Evolutionary conservation across 2,113 vertebrate species (phyloP), one percentile per base, ranked within the genome.

Genomic region (Romanogobio albipinnatus): DNA sequence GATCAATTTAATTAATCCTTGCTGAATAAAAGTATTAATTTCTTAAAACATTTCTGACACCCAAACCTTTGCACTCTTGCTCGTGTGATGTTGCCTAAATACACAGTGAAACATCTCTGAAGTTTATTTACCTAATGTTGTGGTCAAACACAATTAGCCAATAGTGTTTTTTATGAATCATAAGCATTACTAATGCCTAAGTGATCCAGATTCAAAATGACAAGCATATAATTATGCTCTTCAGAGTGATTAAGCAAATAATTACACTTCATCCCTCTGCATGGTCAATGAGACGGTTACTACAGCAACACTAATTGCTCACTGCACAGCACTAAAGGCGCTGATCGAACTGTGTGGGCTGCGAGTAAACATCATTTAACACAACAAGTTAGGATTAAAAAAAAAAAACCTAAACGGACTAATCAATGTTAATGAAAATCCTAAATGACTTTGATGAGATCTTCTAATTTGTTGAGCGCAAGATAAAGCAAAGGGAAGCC

Each of bases 221-320:
- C 75, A 39, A 47, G 79, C 71, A 59, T 84, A 84, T 89, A 86
- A 85, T 87, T 76, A 80, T 43, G 33, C 76, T 49, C 71, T 66
- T 87, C 81, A 76, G 85, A 75, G 58, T 77, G 59, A 85, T 84
- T 87, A 87, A 85, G 71, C 71, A 85, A 85, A 80, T 81, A 87
- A 87, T 87, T 76, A 87, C 51, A 74, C 13, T 62, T 61, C n/a
- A 76, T 87, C 51, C 56, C 51, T 47, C 81, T 29, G 24, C 51
- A 51, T 75, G 79, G 66, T 82, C 79, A 71, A 53, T 86, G 84
- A 76, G 43, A 71, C 70, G 29, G 89, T 91, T 88, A 82, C 88
- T 83, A 87, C 79, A 70, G 87, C 82, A 89, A 85, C 85, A 8
- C 17, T 56, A 22, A 56, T 22, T 29, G 61, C 73, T 56, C 59